A percentile compares a stretch with the other conserved stretches of the same genome.
These are phyloP conservation scores for Linepithema humile DNA, from an alignment of 1,140 invertebrate genomes.

Conservation along the genomic window DNA sequence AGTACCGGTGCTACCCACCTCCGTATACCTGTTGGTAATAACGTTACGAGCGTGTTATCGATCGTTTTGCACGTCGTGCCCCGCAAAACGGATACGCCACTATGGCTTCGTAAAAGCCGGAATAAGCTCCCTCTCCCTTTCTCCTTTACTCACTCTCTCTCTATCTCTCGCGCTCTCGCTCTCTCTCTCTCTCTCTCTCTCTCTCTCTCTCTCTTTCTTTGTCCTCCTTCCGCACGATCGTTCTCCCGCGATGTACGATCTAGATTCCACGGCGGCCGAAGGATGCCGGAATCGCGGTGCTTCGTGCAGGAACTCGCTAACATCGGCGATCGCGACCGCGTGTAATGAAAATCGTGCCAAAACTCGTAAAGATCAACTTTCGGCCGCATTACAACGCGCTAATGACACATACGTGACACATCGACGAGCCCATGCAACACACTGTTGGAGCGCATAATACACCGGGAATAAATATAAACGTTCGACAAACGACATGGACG, in stretches of 20 bases:
- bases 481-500: neutral
- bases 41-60: constrained; percentile 80
- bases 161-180: neutral
- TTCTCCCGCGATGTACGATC: constrained; percentile 14
- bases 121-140: constrained; percentile 46
- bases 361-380: constrained; percentile 42
- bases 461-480: neutral
- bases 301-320: constrained; percentile 23
- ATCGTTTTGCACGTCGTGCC: constrained; percentile 80
- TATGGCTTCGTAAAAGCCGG: constrained; percentile 72
- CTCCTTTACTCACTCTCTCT: too few species aligned
- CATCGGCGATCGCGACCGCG: constrained; percentile 16
- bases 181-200: neutral
- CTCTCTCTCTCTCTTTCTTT: neutral
- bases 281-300: constrained; percentile 36
- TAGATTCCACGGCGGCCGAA: constrained; percentile 26
- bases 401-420: constrained; percentile 3
- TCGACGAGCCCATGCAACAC: too few species aligned
- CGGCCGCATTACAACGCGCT: constrained; percentile 15
- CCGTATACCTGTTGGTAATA: constrained; percentile 78
- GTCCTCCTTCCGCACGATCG: neutral
- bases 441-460: neutral
- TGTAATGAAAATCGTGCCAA: constrained; percentile 50
- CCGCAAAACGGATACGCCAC: constrained; percentile 77
- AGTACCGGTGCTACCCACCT: constrained; percentile 74